Conservation (phyloP, 2,797 vertebrate genomes). For the Lophotriccus pileatus region DNA sequence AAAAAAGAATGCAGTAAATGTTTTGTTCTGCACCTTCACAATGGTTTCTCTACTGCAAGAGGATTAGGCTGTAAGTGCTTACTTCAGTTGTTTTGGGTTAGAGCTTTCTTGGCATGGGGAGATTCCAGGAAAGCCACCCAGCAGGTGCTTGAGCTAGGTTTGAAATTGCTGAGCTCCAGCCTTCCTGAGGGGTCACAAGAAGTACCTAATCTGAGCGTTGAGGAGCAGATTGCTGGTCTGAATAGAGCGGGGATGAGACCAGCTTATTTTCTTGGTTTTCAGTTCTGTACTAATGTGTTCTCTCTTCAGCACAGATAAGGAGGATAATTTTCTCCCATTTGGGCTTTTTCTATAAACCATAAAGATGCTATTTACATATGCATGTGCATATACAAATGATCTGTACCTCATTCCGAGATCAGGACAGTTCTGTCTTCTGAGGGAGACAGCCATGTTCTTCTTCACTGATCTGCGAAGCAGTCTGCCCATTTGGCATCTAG, state of each 20-base stretch:
- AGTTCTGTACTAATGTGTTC: background rate
- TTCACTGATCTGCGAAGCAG: background rate
- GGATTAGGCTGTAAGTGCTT: background rate
- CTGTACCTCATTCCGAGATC: background rate
- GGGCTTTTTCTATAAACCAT: background rate
- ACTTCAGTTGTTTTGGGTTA: background rate
- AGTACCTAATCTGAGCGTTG: fast-evolving
- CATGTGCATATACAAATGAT: background rate
- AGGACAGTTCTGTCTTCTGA: background rate
- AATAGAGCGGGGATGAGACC: background rate
- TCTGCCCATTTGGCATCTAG: background rate
- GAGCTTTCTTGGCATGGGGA: background rate
- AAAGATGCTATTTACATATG: background rate
- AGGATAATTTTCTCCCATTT: background rate
- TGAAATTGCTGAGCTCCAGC: fast-evolving
- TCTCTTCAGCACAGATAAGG: background rate
- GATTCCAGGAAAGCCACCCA: background rate
- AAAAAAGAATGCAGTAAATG: background rate
- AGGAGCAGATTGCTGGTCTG: background rate
- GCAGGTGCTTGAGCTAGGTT: background rate
- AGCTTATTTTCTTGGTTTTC: background rate
- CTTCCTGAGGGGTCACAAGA: background rate
- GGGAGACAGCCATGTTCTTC: background rate
- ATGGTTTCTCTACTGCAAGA: background rate
- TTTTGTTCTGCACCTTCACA: background rate